These are phyloP conservation scores for Hymenochirus boettgeri DNA, from an alignment of 2,113 vertebrate species.

Conservation along the genomic window DNA sequence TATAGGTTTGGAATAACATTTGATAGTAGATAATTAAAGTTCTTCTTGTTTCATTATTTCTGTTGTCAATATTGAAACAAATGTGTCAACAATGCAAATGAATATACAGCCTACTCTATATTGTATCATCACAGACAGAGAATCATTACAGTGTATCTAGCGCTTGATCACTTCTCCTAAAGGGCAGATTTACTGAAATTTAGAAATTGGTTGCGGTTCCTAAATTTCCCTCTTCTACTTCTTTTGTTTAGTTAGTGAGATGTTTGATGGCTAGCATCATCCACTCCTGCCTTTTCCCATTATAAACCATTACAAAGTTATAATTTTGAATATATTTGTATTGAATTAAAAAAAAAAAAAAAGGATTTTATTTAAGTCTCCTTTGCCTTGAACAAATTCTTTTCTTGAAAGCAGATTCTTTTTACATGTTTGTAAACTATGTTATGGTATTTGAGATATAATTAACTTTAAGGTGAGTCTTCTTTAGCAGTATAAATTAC, in stretches of 20 bases:
- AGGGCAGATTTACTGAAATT: constrained; percentile 2
- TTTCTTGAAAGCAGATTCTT: no score
- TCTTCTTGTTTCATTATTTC: constrained; percentile 12
- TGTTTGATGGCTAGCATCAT: constrained; percentile 23
- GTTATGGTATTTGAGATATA: no score
- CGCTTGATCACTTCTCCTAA: constrained; percentile 7
- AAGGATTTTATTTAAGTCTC: constrained; percentile 22
- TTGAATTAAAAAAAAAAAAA: constrained; percentile 15
- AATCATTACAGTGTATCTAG: constrained; percentile 12
- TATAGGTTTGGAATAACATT: constrained; percentile 26
- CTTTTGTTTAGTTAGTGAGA: constrained; percentile 10
- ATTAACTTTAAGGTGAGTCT: no score
- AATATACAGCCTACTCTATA: not conserved
- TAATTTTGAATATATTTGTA: constrained; percentile 7
- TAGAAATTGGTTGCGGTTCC: not conserved
- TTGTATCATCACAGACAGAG: not conserved
- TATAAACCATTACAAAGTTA: constrained; percentile 6
- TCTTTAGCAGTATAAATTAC: no score
- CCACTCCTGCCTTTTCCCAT: constrained; percentile 20
- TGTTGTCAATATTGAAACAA: constrained; percentile 9
- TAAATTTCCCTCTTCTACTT: not conserved
- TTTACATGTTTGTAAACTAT: no score
- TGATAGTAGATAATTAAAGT: no score
- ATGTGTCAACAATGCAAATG: not conserved
- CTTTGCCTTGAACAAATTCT: no score